Base-by-base conservation (phyloP, 2,113 vertebrate species). In the Todiramphus saurophagus region DNA sequence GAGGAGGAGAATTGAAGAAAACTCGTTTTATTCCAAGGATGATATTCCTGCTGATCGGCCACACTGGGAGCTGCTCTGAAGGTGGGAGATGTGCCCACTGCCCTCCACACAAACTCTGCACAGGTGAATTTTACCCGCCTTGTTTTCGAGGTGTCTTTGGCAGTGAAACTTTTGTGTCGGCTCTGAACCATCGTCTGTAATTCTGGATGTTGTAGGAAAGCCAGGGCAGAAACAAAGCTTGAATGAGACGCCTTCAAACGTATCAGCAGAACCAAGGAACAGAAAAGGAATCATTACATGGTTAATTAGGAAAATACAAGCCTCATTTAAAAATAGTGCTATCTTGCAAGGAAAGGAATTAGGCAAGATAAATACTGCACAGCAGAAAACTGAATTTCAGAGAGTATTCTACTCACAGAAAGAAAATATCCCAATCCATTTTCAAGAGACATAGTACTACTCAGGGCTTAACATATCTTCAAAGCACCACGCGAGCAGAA, bases 271-370 rank as follows among this genome's bases (percentile, higher is more conserved):
- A 66, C 24, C 14, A 74, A 43, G 86, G 87, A 75, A 59, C 27
- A 78, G 89, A 76, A 55, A 89, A 94, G 75, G 56, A 62, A 75
- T 62, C 14, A 27, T 86, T 48, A 44, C 75, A 58, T 66, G 60
- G 81, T 94, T 93, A 90, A 92, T 73, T 85, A 94, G 84, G 69
- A 9, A 83, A 74, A 21, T 48, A 81, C 82, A 93, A 94, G 46
- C 58, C 35, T 95, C 66, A 53, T 87, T 91, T 73, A 48, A 96
- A 94, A 83, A 83, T 43, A 92, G 46, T 51, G 46, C 39, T 50
- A n/a, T 74, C 63, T 70, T 56, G 20, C 67, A 62, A 74, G 68
- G 72, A 64, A 43, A 53, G 24, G 86, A 48, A 55, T 56, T 69
- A 90, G 64, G 30, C 15, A 76, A 68, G 79, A 89, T 58, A 70